Evolutionary conservation across 92 coral and sea anemone genomes (phyloP).

Genomic region (Anthopleura xanthogrammica): DNA sequence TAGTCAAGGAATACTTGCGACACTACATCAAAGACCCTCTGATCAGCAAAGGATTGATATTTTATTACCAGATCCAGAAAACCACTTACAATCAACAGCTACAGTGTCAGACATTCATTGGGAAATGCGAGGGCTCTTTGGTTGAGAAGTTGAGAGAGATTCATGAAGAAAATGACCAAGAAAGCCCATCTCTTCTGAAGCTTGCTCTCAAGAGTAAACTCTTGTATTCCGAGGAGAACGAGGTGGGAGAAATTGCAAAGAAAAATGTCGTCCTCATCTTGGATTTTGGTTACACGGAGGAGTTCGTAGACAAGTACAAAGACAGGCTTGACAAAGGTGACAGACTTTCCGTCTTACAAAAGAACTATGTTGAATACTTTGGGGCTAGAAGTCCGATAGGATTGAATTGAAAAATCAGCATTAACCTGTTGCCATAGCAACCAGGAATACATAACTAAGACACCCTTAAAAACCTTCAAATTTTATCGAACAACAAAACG

Average conservation of each 20-base stretch:
- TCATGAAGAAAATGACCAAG: slow-evolving; percentile 51
- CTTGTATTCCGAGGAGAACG: slow-evolving; percentile 29
- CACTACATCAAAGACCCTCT: slow-evolving; percentile 72
- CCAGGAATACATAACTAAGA: background rate
- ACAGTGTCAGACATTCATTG: slow-evolving; percentile 66
- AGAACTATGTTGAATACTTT: slow-evolving; percentile 72
- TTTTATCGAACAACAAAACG: no score
- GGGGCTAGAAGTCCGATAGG: slow-evolving; percentile 82
- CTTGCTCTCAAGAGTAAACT: slow-evolving; percentile 58
- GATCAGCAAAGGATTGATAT: slow-evolving; percentile 68
- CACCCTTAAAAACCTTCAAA: no score
- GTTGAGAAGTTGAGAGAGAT: slow-evolving; percentile 41
- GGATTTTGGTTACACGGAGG: slow-evolving; percentile 79
- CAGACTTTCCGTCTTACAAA: slow-evolving; percentile 50
- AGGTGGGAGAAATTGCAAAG: slow-evolving; percentile 38
- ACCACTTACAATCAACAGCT: slow-evolving; percentile 40
- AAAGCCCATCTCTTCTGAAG: slow-evolving; percentile 52
- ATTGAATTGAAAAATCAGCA: slow-evolving; percentile 32
- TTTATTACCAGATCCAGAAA: slow-evolving; percentile 59
- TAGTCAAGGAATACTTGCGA: slow-evolving; percentile 60
- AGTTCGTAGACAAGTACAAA: slow-evolving; percentile 42
- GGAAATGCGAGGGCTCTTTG: slow-evolving; percentile 60
- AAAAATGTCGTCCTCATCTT: slow-evolving; percentile 67
- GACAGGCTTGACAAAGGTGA: slow-evolving; percentile 65
- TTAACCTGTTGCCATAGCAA: background rate